Evolutionary conservation across 2,113 vertebrate species (phyloP), one percentile per base, ranked within the genome.

Genomic region (Equus quagga): DNA sequence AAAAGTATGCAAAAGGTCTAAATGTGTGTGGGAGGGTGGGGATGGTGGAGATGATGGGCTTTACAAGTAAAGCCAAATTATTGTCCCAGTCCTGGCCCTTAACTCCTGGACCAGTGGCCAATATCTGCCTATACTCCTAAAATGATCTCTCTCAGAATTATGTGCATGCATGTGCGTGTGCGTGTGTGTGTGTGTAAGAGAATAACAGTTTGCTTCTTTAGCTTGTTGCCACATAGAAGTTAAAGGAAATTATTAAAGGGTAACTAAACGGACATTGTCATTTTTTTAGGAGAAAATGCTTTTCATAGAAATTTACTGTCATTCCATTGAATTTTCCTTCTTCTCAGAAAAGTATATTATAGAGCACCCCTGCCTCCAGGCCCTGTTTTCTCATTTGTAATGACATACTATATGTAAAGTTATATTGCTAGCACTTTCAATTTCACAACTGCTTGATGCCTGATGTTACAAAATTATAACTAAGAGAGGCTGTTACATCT

Each of bases 391-490:
- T 97, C 95, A 96, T 97, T 96, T 97, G 90, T 96, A 98, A 97
- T 97, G 96, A 98, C 96, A 96, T 73, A 98, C 87, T 97, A 58
- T 91, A 97, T 93, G 97, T 96, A 96, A 96, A 95, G 79, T 92
- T 96, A 65, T 92, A 98, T 95, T 96, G 96, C 92, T 54, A 75
- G 65, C 70, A 54, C 49, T 90, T 96, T 70, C 92, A 97, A 95
- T 98, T 98, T 97, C 81, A 87, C 79, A 95, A 97, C 90, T 98
- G 96, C 81, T 95, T 95, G 90, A 96, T 96, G 94, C 72, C 94
- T 98, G 84, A 98, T 97, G 97, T 98, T 94, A 97, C 94, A 91
- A 98, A 98, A 95, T 96, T 98, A 97, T 97, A 98, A 97, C 94
- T 97, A 94, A 97, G 60, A 91, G 33, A 95, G 72, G 49, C 49